Conservation (phyloP, 2,113 vertebrate genomes). For the Chrysemys picta region DNA sequence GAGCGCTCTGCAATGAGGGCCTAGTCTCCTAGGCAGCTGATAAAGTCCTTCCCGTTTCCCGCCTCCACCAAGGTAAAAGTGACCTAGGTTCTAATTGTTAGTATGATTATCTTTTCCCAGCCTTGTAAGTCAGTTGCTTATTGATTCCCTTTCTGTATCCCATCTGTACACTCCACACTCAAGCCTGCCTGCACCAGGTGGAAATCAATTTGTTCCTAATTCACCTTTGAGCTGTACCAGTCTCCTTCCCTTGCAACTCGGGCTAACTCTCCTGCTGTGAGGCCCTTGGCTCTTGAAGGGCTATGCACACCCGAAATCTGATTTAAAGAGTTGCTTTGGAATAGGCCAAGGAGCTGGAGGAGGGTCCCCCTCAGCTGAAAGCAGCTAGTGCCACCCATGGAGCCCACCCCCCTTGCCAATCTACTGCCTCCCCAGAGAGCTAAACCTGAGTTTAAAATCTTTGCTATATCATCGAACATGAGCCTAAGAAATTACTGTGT, state of each 20-base stretch:
- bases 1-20: not conserved
- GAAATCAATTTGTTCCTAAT: not conserved
- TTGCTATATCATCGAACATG: not conserved
- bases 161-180: rapidly evolving
- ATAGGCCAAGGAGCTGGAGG: not conserved
- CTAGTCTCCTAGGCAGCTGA: not conserved
- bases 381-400: not conserved
- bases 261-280: not conserved
- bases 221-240: not conserved
- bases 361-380: not conserved
- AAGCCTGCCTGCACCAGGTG: not conserved
- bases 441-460: not conserved
- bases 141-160: not conserved
- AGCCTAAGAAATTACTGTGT: not conserved
- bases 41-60: not conserved
- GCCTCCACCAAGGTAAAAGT: not conserved
- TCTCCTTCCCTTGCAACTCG: not conserved
- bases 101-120: not conserved
- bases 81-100: not conserved
- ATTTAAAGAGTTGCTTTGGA: not conserved
- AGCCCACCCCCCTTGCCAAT: not conserved
- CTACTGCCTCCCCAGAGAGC: not conserved
- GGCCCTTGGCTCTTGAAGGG: not conserved
- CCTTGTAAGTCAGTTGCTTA: not conserved
- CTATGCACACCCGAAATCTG: rapidly evolving